A percentile compares a stretch with the other conserved stretches of the same genome.
Evolutionary conservation across 2,888 invertebrate species (phyloP).

Genomic region (Panopea generosa): DNA sequence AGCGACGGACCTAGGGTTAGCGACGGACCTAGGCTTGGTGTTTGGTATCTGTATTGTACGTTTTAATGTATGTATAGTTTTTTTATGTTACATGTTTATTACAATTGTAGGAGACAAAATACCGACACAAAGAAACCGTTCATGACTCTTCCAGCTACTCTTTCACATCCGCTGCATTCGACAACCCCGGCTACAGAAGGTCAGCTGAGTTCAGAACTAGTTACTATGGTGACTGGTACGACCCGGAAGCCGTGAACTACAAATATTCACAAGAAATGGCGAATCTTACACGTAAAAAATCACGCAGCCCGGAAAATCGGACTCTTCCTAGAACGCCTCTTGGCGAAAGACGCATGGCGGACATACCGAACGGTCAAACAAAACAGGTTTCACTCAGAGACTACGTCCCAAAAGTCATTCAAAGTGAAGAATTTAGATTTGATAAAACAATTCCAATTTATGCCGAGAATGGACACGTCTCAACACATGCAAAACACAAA

Average conservation of each 20-base stretch:
- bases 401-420: constrained; percentile 21
- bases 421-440: background rate
- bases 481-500: background rate
- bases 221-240: constrained; percentile 38
- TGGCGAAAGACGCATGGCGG: background rate
- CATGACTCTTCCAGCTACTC: constrained; percentile 22
- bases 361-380: background rate
- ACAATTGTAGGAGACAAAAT: no score
- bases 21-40: no score
- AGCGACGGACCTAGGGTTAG: no score
- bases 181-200: constrained; percentile 45
- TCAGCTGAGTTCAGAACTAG: constrained; percentile 32
- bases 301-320: constrained; percentile 23
- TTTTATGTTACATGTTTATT: no score
- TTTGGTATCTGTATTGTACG: no score
- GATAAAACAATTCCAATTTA: no score
- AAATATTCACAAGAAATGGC: constrained; percentile 43
- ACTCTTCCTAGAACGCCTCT: constrained; percentile 24
- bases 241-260: constrained; percentile 44
- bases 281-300: constrained; percentile 31
- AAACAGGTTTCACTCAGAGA: constrained; percentile 19
- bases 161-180: constrained; percentile 18
- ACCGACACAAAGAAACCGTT: background rate
- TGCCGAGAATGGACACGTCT: constrained; percentile 9
- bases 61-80: no score